phyloP scores from a whole-genome alignment of 2,113 vertebrate genomes.

The Myotis lucifugus region DNA sequence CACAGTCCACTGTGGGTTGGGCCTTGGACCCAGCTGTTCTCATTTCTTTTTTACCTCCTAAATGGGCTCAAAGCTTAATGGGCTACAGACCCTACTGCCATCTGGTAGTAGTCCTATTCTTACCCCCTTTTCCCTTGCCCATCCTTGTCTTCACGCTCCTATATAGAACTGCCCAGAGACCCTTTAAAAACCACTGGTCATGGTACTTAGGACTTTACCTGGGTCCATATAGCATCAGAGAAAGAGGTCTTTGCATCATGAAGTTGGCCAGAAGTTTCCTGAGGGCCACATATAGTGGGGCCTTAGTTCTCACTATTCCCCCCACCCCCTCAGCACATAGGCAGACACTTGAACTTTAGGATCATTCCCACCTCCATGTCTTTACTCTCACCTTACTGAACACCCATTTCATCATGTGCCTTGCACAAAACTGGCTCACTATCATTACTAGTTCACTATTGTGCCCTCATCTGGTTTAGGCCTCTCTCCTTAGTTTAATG shows the following conservation, averaged over 20 bases:
- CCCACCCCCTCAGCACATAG: background rate
- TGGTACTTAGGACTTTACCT: background rate
- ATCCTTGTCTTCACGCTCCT: background rate
- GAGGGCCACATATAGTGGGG: background rate
- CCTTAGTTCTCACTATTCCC: background rate
- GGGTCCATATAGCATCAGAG: background rate
- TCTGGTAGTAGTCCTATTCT: background rate
- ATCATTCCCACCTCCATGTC: background rate
- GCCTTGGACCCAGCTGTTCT: constrained; percentile 1
- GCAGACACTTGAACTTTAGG: background rate
- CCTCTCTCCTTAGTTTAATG: background rate
- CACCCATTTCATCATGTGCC: background rate
- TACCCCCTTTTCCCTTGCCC: background rate
- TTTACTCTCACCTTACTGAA: background rate
- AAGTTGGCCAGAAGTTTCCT: constrained; percentile 28
- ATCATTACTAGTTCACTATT: background rate
- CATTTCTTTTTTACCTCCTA: background rate
- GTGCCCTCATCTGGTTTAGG: background rate
- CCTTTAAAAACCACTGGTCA: background rate
- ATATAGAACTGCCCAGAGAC: background rate
- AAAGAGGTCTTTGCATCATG: constrained; percentile 22
- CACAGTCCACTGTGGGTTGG: background rate
- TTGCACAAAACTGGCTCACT: background rate
- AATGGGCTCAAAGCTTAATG: background rate
- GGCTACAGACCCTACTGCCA: background rate